phyloP scores from a whole-genome alignment of 2,888 invertebrate species.

The Ametastegia equiseti region DNA sequence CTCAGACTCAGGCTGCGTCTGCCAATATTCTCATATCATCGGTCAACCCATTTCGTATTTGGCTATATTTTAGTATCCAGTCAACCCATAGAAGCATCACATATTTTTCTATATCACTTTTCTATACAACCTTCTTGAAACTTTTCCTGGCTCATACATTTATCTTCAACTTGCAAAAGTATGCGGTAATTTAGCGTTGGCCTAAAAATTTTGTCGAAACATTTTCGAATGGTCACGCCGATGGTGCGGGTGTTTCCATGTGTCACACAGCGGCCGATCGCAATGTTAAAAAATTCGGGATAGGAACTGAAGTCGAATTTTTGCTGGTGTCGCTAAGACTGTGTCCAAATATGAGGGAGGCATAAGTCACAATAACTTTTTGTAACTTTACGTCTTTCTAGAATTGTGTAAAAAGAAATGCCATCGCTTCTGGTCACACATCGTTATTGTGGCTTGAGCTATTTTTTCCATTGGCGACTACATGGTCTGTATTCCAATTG shows the following conservation, averaged over 20 bases:
- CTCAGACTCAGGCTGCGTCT: background rate
- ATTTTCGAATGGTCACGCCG: background rate
- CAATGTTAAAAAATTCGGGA: constrained; percentile 13
- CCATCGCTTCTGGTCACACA: background rate
- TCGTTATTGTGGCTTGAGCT: background rate
- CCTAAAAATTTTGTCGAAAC: constrained; percentile 17
- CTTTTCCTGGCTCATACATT: background rate
- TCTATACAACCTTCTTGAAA: background rate
- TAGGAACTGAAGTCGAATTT: background rate
- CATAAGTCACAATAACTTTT: constrained; percentile 21
- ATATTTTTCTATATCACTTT: constrained; percentile 21
- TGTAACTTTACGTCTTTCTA: constrained; percentile 1
- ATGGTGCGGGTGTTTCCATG: constrained; percentile 24
- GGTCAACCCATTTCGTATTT: background rate
- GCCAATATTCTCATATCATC: background rate
- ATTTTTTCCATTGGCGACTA: background rate
- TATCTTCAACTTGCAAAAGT: background rate
- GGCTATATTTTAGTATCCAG: background rate
- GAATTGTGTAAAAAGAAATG: constrained; percentile 18
- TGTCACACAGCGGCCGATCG: constrained; percentile 25
- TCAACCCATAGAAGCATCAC: constrained; percentile 1
- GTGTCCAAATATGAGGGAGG: constrained; percentile 6
- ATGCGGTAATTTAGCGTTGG: constrained; percentile 13
- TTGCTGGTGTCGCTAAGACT: background rate
- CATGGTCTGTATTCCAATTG: background rate